Conservation (phyloP, 1,140 invertebrate genomes). For the Tetranychus urticae region DNA sequence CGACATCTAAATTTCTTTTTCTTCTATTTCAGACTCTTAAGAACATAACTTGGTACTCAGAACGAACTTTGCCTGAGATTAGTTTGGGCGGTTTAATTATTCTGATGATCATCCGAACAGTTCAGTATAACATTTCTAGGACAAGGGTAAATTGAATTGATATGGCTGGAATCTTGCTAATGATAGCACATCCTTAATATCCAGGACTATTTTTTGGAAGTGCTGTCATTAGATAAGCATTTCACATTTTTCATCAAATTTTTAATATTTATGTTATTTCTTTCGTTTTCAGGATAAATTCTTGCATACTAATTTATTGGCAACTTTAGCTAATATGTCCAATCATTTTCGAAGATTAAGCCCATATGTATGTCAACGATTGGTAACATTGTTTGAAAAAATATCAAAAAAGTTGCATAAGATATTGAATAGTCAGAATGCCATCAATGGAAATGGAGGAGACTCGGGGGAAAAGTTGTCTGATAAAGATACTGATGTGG, state of each 20-base stretch:
- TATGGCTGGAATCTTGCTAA: neutral
- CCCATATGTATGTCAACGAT: constrained; percentile 80
- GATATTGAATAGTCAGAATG: neutral
- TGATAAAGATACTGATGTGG: constrained; percentile 4
- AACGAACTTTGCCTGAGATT: constrained; percentile 65
- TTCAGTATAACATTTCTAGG: constrained; percentile 92
- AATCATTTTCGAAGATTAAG: constrained; percentile 77
- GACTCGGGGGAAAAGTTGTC: neutral
- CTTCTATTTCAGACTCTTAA: constrained; percentile 40
- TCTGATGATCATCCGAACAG: constrained; percentile 75
- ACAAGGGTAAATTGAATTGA: constrained; percentile 39
- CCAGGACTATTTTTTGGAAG: neutral
- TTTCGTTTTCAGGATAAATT: constrained; percentile 50
- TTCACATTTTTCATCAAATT: neutral
- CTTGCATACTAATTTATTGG: constrained; percentile 85
- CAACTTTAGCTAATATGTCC: constrained; percentile 93
- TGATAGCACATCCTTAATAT: neutral
- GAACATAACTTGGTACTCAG: constrained; percentile 72
- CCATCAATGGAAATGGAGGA: neutral
- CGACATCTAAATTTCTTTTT: neutral
- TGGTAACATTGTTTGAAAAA: constrained; percentile 56
- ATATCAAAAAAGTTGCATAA: constrained; percentile 33
- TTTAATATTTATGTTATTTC: neutral
- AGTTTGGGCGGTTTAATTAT: constrained; percentile 85
- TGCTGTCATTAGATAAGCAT: neutral